Evolutionary conservation across 1,140 invertebrate species (phyloP).

Genomic region (Drosophila trapezifrons): DNA sequence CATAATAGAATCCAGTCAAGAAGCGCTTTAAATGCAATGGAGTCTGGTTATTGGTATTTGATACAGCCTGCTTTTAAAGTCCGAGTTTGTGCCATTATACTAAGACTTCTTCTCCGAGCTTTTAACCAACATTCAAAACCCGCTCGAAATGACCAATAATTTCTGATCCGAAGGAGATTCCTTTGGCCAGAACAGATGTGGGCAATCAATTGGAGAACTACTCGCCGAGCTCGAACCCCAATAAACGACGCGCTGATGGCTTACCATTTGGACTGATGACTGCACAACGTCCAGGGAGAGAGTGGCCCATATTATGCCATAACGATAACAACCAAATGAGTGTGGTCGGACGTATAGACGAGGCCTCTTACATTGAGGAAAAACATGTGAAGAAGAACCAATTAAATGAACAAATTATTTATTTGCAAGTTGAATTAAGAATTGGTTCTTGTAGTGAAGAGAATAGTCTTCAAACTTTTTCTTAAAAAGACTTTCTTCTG

Average conservation of each 20-base stretch:
- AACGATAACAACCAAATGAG: constrained; percentile 71
- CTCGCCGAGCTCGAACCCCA: constrained; percentile 34
- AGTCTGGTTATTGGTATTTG: background rate
- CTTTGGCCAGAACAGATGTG: constrained; percentile 24
- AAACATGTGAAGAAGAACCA: background rate
- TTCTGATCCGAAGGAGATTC: constrained; percentile 21
- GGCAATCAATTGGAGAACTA: constrained; percentile 53
- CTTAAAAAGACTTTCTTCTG: no score
- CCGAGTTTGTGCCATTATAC: constrained; percentile 5
- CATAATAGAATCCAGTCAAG: constrained; percentile 2
- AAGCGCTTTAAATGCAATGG: background rate
- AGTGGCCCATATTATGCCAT: constrained; percentile 66
- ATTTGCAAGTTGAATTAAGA: background rate
- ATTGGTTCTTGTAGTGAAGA: no score
- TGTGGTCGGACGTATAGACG: constrained; percentile 18
- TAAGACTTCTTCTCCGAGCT: constrained; percentile 6
- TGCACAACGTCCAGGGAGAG: constrained; percentile 33
- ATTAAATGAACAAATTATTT: background rate
- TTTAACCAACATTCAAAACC: constrained; percentile 13
- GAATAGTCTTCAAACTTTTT: no score
- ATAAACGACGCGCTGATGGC: constrained; percentile 65
- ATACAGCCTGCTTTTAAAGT: background rate
- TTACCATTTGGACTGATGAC: constrained; percentile 63
- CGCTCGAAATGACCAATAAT: constrained; percentile 30
- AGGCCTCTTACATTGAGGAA: constrained; percentile 13